A percentile compares a stretch with the other conserved stretches of the same genome.
Evolutionary conservation across 2,888 invertebrate genomes (phyloP).

Genomic region (Mythimna lalbum): DNA sequence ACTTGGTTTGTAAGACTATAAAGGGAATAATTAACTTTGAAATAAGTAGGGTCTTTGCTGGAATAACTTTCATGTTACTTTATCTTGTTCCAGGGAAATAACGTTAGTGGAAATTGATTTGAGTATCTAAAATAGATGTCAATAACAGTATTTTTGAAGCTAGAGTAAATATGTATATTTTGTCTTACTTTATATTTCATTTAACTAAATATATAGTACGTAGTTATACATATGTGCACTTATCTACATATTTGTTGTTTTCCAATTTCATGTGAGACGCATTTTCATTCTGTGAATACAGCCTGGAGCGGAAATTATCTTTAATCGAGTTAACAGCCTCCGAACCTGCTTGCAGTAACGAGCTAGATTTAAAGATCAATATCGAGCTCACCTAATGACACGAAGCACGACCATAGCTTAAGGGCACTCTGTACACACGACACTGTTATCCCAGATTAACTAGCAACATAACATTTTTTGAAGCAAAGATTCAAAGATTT

Average conservation of each 20-base stretch:
- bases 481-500: slow-evolving; percentile 14
- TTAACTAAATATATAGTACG: neutral
- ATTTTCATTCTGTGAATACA: slow-evolving; percentile 3
- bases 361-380: slow-evolving; percentile 55
- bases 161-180: neutral
- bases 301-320: slow-evolving; percentile 7
- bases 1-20: slow-evolving; percentile 47
- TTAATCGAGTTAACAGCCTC: slow-evolving; percentile 22
- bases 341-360: slow-evolving; percentile 35
- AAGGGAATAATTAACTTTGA: slow-evolving; percentile 53
- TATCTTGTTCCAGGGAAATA: slow-evolving; percentile 10
- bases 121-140: slow-evolving; percentile 11
- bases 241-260: neutral
- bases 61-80: slow-evolving; percentile 38
- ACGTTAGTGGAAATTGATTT: slow-evolving; percentile 37
- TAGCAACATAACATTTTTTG: slow-evolving; percentile 7
- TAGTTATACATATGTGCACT: neutral
- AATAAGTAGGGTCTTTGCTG: slow-evolving; percentile 35
- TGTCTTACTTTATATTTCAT: neutral
- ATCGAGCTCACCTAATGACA: slow-evolving; percentile 47
- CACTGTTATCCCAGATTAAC: slow-evolving; percentile 12
- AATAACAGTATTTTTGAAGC: neutral
- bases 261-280: neutral
- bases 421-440: neutral
- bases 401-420: slow-evolving; percentile 22